Percentiles rank a stretch among this genome's conserved stretches.
phyloP scores from a whole-genome alignment of 2,888 invertebrate species.

The Psococerastis gibbosa region DNA sequence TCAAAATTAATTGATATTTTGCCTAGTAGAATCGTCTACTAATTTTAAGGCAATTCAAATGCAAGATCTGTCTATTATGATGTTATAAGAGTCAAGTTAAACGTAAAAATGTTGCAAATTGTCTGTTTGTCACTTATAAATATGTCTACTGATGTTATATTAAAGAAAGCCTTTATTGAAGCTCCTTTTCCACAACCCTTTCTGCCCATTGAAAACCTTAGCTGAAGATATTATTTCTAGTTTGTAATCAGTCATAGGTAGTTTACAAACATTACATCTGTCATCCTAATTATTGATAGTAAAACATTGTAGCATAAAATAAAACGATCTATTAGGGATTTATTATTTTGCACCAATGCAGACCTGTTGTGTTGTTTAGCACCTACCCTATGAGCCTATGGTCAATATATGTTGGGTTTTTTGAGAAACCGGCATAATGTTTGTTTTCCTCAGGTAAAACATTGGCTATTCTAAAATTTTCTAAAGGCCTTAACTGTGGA shows the following conservation, averaged over 20 bases:
- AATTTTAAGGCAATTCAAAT: constrained; percentile 7
- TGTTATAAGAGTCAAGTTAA: constrained; percentile 3
- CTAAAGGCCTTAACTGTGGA: too few species aligned
- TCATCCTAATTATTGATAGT: too few species aligned
- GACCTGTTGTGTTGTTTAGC: not conserved
- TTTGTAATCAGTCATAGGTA: not conserved
- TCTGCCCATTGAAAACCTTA: not conserved
- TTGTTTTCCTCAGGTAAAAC: too few species aligned
- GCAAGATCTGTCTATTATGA: constrained; percentile 7
- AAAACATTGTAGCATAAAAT: too few species aligned
- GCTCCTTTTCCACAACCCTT: not conserved
- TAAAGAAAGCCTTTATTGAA: not conserved
- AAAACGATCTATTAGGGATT: too few species aligned
- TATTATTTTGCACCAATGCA: not conserved
- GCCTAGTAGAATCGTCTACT: not conserved
- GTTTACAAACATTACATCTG: not conserved
- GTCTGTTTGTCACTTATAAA: too few species aligned
- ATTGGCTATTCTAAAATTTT: not conserved
- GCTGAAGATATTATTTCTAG: not conserved
- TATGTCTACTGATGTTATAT: too few species aligned
- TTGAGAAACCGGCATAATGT: too few species aligned
- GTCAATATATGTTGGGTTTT: too few species aligned
- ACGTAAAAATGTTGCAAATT: too few species aligned
- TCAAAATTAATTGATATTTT: not conserved
- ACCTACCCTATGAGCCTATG: too few species aligned